Evolutionary conservation across 2,797 vertebrate species (phyloP).

Genomic region (Masticophis lateralis): DNA sequence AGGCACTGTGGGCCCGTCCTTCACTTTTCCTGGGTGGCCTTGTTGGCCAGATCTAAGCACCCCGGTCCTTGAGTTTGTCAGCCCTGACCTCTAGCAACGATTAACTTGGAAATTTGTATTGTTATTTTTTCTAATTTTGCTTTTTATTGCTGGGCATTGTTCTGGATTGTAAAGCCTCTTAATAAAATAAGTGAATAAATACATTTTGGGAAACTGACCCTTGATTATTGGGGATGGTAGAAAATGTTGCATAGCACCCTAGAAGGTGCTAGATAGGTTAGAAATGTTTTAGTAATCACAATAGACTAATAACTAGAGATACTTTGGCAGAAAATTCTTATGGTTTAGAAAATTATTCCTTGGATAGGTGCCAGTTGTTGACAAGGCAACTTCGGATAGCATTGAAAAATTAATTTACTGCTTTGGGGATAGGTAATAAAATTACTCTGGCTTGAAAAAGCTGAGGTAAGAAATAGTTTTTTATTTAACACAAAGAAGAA

Average conservation of each 20-base stretch:
- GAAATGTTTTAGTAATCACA: background rate
- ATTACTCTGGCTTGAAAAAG: background rate
- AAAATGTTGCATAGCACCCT: background rate
- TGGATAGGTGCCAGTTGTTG: slow-evolving; percentile 3
- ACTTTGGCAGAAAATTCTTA: background rate
- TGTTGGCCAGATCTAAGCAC: no score
- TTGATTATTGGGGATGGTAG: background rate
- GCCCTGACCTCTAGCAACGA: background rate
- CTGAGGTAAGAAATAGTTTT: background rate
- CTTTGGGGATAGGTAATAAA: background rate
- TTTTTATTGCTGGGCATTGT: background rate
- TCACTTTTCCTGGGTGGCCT: no score
- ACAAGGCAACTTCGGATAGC: background rate
- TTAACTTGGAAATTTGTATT: background rate
- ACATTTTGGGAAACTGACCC: background rate
- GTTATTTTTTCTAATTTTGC: background rate
- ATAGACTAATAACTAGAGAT: background rate
- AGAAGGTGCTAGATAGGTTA: background rate
- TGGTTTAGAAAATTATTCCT: background rate
- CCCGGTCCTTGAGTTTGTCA: no score
- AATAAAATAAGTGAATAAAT: background rate
- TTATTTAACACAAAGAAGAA: background rate
- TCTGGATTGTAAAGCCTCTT: background rate
- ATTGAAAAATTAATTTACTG: slow-evolving; percentile 7
- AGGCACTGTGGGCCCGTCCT: no score